A percentile compares a stretch with the other conserved stretches of the same genome.
Evolutionary conservation across 1,140 invertebrate species (phyloP).

Genomic region (Augochlora pura): DNA sequence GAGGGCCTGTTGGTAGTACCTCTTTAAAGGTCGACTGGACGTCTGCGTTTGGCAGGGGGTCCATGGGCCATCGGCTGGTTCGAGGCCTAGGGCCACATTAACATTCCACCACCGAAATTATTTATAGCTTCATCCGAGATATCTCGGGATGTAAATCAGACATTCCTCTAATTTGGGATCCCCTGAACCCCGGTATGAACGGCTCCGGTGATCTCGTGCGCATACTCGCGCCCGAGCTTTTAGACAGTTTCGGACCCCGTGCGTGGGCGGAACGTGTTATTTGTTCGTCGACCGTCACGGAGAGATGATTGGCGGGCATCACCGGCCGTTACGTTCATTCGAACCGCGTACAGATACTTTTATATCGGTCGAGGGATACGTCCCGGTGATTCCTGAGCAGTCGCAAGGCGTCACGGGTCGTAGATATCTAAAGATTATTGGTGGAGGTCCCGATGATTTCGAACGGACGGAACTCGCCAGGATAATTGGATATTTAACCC

Average conservation of each 20-base stretch:
- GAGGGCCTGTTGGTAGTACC: slow-evolving; percentile 38
- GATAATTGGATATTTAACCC: too few relatives aligned
- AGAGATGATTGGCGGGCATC: slow-evolving; percentile 32
- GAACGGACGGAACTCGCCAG: too few relatives aligned
- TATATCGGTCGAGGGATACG: background rate
- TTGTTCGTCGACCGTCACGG: slow-evolving; percentile 28
- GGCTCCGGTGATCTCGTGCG: background rate
- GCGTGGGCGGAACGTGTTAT: slow-evolving; percentile 52
- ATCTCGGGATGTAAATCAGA: slow-evolving; percentile 75
- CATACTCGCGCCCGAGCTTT: slow-evolving; percentile 23
- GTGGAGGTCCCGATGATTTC: background rate
- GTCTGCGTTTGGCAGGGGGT: slow-evolving; percentile 60
- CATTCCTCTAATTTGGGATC: slow-evolving; percentile 75
- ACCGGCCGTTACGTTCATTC: slow-evolving; percentile 12
- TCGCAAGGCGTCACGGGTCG: background rate
- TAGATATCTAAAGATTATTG: slow-evolving; percentile 16
- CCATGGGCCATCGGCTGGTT: slow-evolving; percentile 63
- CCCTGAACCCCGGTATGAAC: slow-evolving; percentile 12
- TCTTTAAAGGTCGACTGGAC: slow-evolving; percentile 61
- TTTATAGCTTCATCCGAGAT: slow-evolving; percentile 77
- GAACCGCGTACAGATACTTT: slow-evolving; percentile 9
- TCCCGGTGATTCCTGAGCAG: background rate
- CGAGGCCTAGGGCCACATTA: slow-evolving; percentile 70
- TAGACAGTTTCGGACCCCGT: slow-evolving; percentile 37
- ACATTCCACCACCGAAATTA: slow-evolving; percentile 76